phyloP scores from a whole-genome alignment of 2,113 vertebrate genomes.

The Cebus imitator region DNA sequence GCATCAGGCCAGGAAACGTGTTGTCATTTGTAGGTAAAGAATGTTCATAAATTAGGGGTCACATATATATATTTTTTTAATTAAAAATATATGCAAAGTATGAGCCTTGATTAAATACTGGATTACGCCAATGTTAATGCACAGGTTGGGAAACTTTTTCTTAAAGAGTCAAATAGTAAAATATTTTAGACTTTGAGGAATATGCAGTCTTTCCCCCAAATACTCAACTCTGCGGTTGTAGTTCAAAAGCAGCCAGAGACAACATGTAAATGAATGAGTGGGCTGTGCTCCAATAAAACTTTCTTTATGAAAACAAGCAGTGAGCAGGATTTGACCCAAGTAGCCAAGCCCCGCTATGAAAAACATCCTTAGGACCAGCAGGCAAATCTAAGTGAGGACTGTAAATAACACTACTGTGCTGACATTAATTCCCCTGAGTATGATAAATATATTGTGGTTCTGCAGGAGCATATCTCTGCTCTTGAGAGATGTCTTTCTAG shows the following conservation, averaged over 20 bases:
- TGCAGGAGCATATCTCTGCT: background rate
- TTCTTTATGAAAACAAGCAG: background rate
- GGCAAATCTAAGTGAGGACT: background rate
- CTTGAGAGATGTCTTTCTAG: background rate
- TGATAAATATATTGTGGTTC: background rate
- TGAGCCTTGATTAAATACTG: background rate
- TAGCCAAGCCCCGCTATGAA: background rate
- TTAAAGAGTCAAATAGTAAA: background rate
- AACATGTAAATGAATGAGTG: background rate
- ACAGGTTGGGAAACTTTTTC: background rate
- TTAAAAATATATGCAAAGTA: background rate
- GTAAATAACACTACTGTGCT: background rate
- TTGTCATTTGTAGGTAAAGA: background rate
- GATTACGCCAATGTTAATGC: background rate
- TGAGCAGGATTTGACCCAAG: background rate
- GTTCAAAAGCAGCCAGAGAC: background rate
- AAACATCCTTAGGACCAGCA: background rate
- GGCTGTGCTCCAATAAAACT: slow-evolving; percentile 20
- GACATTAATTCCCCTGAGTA: background rate
- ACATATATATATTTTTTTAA: background rate
- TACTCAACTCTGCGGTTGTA: background rate
- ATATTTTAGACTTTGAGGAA: background rate
- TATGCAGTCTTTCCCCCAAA: background rate
- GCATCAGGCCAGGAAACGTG: background rate
- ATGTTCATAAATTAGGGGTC: background rate